These are phyloP conservation scores for Prosapia bicincta DNA, from an alignment of 2,888 invertebrate species.

Conservation along the genomic window DNA sequence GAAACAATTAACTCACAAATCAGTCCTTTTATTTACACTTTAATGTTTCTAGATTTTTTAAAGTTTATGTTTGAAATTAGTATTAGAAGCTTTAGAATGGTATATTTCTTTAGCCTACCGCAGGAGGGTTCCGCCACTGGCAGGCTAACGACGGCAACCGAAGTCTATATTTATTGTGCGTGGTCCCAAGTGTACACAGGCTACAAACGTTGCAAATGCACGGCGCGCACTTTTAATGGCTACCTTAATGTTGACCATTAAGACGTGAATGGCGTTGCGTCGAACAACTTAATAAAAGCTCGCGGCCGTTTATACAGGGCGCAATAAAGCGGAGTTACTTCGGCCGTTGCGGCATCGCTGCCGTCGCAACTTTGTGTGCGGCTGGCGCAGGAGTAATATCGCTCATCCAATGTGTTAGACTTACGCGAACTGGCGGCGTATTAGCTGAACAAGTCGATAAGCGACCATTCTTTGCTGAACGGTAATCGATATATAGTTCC, in stretches of 20 bases:
- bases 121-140: too few species aligned
- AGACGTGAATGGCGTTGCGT: background rate
- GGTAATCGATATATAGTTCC: too few species aligned
- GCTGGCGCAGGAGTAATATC: background rate
- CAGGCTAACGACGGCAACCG: too few species aligned
- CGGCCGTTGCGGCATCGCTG: background rate
- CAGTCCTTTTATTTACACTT: too few species aligned
- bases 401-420: background rate
- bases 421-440: too few species aligned
- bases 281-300: slow-evolving; percentile 24
- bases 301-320: background rate
- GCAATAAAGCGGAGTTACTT: background rate
- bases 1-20: too few species aligned
- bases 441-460: too few species aligned
- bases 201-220: background rate
- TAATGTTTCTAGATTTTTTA: too few species aligned
- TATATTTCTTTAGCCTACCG: too few species aligned
- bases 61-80: too few species aligned
- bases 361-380: background rate
- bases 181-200: background rate
- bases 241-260: slow-evolving; percentile 18
- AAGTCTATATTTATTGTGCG: background rate
- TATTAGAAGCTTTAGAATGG: too few species aligned
- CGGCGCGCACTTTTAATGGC: slow-evolving; percentile 15
- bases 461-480: too few species aligned